Conservation (phyloP, 2,888 invertebrate genomes). For the Creontiades dilutus region DNA sequence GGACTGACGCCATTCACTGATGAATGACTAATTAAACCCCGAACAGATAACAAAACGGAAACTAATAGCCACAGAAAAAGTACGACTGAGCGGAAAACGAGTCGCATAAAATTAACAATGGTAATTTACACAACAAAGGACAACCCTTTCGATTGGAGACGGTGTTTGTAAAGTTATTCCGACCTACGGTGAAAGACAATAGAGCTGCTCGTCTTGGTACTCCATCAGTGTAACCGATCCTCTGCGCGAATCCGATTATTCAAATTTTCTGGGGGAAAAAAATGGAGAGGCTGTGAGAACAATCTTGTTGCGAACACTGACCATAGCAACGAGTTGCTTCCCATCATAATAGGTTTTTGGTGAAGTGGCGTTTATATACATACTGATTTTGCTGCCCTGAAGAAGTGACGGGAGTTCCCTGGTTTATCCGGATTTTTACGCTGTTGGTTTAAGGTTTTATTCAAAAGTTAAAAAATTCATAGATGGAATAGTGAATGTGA, state of each 20-base stretch:
- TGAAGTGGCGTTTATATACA: too few relatives aligned
- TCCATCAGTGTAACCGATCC: conserved; percentile 32
- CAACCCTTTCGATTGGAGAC: conserved; percentile 15
- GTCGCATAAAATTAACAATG: conserved; percentile 17
- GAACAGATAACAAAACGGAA: not conserved
- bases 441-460: too few relatives aligned
- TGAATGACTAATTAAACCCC: not conserved
- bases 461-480: too few relatives aligned
- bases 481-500: too few relatives aligned
- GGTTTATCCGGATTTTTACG: too few relatives aligned
- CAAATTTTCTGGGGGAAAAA: not conserved
- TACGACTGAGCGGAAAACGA: conserved; percentile 1
- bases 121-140: conserved; percentile 1
- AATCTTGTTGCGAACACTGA: not conserved
- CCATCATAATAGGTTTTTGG: too few relatives aligned
- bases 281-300: not conserved
- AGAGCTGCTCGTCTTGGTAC: not conserved
- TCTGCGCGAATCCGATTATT: conserved; percentile 29
- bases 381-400: too few relatives aligned
- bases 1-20: not conserved
- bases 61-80: not conserved
- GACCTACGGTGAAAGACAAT: not conserved
- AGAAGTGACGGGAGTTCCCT: too few relatives aligned
- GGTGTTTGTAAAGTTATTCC: conserved; percentile 11
- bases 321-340: not conserved